These are phyloP conservation scores for Ciconia nigra DNA, from an alignment of 2,797 vertebrate species.

Conservation along the genomic window DNA sequence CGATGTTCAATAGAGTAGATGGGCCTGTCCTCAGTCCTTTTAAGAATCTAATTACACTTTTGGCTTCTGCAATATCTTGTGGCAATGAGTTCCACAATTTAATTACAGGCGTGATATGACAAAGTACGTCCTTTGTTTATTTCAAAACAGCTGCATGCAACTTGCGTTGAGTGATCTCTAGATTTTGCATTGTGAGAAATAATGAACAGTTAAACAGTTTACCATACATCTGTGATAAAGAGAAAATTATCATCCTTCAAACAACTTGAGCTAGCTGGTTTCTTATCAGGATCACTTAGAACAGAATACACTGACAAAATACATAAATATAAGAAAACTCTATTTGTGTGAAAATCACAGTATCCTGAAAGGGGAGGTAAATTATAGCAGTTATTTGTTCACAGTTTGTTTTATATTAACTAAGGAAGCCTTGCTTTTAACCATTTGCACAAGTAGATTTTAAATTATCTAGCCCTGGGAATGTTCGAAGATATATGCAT, in stretches of 20 bases:
- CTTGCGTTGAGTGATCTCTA: not conserved
- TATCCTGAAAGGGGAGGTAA: not conserved
- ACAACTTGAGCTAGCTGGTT: not conserved
- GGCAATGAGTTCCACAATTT: constrained; percentile 1
- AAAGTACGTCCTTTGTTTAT: constrained; percentile 14
- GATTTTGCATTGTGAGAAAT: not conserved
- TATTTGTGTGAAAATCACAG: not conserved
- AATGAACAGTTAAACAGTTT: not conserved
- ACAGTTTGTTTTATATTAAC: not conserved
- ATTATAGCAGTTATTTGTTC: not conserved
- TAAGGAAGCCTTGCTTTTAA: not conserved
- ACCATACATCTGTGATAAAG: not conserved
- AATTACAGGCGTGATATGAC: not conserved
- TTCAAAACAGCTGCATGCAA: not conserved
- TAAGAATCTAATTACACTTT: constrained; percentile 13
- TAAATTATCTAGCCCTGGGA: not conserved
- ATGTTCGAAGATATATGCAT: not conserved
- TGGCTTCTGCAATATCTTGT: constrained; percentile 7
- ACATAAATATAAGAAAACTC: not conserved
- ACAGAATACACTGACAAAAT: not conserved
- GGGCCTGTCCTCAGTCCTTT: not conserved
- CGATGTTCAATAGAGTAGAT: not conserved
- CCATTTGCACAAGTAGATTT: not conserved
- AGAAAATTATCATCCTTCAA: not conserved
- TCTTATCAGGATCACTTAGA: not conserved